Base-by-base conservation (phyloP, 2,797 vertebrate species). In the Pseudotriccus pelzelni region DNA sequence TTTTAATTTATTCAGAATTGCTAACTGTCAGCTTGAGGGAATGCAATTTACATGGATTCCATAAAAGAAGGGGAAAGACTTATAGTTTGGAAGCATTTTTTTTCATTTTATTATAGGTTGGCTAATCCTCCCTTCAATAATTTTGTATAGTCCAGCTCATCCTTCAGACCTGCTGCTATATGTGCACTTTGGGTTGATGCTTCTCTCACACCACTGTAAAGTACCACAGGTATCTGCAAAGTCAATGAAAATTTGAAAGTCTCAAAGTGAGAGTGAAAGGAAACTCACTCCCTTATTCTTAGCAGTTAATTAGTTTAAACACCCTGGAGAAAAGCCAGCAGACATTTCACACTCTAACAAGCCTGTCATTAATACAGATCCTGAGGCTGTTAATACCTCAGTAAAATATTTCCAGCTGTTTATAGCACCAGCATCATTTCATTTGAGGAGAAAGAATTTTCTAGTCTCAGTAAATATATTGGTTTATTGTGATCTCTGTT, bases 391-490 rank as follows among this genome's bases (percentile, higher is more conserved):
- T 89, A 75, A 72, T 94, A 88, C 12, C 25, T 73, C 4, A 3
- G 55, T 87, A 94, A 94, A 93, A 93, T 82, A 59, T 60, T 85
- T 94, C 86, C 63, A 92, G 18, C 46, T 93, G 41, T 92, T 96
- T 93, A 67, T 67, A 81, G 12, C 34, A 90, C 20, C 44, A 84
- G 25, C 50, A 78, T 92, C 4, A 89, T 69, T 95, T 89, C n/a
- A 84, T 92, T 62, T 84, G 49, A 58, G 92, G 95, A 73, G 72
- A 87, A 91, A 82, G 58, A 19, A 90, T 92, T 44, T 90, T 86
- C 46, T 95, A 69, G n/a, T 63, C 85, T 91, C 43, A 76, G 72
- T 89, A 79, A 92, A 84, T 74, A 64, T 68, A 74, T 92, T 37
- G 43, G 36, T 76, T 92, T 96, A 91, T 90, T 89, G 43, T 82